Conservation (phyloP, 2,888 invertebrate species). For the Lomographa bimaculata region DNA sequence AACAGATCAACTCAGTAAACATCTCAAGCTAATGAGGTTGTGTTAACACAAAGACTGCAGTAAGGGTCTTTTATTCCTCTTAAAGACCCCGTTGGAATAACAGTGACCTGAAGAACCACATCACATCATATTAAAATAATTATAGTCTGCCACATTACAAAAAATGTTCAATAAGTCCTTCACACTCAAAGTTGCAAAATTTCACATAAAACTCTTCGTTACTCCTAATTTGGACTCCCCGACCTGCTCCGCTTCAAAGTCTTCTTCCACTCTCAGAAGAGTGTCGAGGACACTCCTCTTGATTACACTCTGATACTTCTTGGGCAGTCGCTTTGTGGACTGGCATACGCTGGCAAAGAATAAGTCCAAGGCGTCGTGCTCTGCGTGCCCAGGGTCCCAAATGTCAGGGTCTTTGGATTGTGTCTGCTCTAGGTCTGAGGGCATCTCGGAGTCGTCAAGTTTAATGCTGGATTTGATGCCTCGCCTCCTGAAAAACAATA, state of each 20-base stretch:
- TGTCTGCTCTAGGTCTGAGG: conserved; percentile 49
- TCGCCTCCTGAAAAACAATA: conserved; percentile 45
- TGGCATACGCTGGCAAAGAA: conserved; percentile 77
- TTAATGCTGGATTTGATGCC: conserved; percentile 48
- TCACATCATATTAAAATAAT: too few species aligned
- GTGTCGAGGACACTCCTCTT: conserved; percentile 66
- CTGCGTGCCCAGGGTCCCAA: conserved; percentile 52
- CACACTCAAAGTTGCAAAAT: too few species aligned
- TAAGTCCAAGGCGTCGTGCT: conserved; percentile 63
- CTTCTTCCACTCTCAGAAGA: conserved; percentile 64
- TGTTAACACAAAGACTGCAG: too few species aligned
- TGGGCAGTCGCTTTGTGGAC: conserved; percentile 63
- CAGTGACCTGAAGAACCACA: too few species aligned
- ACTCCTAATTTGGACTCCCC: conserved; percentile 8
- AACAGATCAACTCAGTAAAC: too few species aligned
- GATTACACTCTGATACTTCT: conserved; percentile 52
- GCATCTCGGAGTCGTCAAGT: conserved; percentile 51
- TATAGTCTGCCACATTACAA: too few species aligned
- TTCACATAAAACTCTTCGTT: conserved; percentile 1
- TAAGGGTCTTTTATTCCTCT: too few species aligned
- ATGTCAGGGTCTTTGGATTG: conserved; percentile 32
- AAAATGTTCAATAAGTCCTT: too few species aligned
- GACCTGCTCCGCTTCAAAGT: conserved; percentile 50
- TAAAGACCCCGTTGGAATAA: too few species aligned
- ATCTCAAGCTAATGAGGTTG: too few species aligned